phyloP scores from a whole-genome alignment of 2,797 vertebrate species.

The Pantherophis alleghaniensis region DNA sequence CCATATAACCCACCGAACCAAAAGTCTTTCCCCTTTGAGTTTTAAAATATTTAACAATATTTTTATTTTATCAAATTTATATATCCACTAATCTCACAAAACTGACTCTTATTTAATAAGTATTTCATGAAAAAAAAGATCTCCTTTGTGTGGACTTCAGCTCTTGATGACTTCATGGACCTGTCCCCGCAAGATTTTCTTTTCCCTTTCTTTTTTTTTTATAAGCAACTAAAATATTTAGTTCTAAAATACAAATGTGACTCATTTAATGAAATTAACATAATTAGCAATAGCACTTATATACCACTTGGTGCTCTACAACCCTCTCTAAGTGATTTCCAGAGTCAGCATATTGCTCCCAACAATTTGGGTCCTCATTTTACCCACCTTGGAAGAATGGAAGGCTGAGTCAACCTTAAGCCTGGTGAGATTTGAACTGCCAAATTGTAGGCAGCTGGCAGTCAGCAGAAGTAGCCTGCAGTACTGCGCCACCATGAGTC shows the following conservation, averaged over 20 bases:
- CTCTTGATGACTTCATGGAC: neutral
- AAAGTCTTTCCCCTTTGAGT: neutral
- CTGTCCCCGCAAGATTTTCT: neutral
- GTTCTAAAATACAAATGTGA: neutral
- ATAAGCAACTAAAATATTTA: neutral
- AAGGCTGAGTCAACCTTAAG: no score
- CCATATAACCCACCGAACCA: neutral
- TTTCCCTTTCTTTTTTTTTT: neutral
- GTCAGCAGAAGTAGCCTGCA: no score
- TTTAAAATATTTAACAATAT: neutral
- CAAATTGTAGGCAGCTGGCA: no score
- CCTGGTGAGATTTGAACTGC: no score
- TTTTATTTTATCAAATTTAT: neutral
- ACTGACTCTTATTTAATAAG: neutral
- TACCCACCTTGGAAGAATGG: no score
- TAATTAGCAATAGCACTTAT: neutral
- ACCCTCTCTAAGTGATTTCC: no score
- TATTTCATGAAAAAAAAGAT: neutral
- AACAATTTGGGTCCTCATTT: no score
- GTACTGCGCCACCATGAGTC: no score
- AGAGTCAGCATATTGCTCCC: no score
- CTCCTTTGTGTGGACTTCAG: neutral
- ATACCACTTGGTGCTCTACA: no score
- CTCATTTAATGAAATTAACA: neutral
- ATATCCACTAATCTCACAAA: no score